Percentiles rank a stretch among this genome's conserved stretches.
These are phyloP conservation scores for Tigriopus japonicus DNA, from an alignment of 1,140 invertebrate species.

Conservation along the genomic window DNA sequence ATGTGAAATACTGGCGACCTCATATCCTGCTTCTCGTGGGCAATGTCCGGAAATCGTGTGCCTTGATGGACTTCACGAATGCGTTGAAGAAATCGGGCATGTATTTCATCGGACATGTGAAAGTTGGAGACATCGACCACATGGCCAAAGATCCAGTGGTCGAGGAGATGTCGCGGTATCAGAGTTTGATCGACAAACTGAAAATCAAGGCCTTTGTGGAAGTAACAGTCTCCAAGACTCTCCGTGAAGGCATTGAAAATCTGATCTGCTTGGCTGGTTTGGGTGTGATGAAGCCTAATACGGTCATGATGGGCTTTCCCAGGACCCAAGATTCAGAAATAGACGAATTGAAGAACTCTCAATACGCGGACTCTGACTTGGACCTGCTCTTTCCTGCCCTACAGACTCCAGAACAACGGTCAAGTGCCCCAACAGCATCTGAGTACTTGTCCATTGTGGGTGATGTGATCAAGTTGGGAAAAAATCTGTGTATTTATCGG, in stretches of 20 bases:
- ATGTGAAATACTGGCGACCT: constrained; percentile 97
- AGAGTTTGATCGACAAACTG: constrained; percentile 64
- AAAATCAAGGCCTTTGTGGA: constrained; percentile 94
- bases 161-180: constrained; percentile 66
- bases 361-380: neutral
- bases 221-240: constrained; percentile 60
- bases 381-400: neutral
- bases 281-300: constrained; percentile 98
- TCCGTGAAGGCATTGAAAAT: constrained; percentile 78
- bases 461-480: constrained; percentile 72
- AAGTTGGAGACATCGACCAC: constrained; percentile 29
- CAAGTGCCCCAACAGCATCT: neutral
- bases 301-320: constrained; percentile 51
- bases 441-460: constrained; percentile 47
- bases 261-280: constrained; percentile 76
- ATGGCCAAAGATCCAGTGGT: constrained; percentile 16
- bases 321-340: neutral
- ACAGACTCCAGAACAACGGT: neutral
- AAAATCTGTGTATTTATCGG: constrained; percentile 81
- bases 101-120: constrained; percentile 82
- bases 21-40: constrained; percentile 84
- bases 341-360: neutral
- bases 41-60: constrained; percentile 65
- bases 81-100: constrained; percentile 95
- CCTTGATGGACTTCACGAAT: constrained; percentile 91